Percentiles rank a stretch among this genome's conserved stretches.
Conservation (phyloP, 1,140 invertebrate genomes). For the Calliphora vicina region DNA sequence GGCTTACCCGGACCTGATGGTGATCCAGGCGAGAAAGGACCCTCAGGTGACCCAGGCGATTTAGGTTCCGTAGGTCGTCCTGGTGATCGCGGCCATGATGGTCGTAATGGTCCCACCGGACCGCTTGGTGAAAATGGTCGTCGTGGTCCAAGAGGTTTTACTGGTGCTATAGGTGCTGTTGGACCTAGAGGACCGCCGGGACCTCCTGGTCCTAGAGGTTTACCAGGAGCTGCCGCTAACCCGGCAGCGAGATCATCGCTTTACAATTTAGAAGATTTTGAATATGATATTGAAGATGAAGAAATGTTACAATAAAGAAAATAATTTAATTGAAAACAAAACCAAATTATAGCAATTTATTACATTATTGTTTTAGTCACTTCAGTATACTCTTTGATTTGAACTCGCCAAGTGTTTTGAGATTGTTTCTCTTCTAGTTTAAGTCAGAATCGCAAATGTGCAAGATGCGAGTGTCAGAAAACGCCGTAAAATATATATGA, state of each 20-base stretch:
- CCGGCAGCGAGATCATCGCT: neutral
- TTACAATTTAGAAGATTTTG: constrained; percentile 26
- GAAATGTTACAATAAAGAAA: constrained; percentile 11
- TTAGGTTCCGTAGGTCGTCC: constrained; percentile 12
- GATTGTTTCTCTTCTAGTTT: no score
- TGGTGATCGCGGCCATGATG: constrained; percentile 11
- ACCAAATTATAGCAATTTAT: no score
- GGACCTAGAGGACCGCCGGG: constrained; percentile 34
- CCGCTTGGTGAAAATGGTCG: constrained; percentile 17
- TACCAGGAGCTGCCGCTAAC: neutral
- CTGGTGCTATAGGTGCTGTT: constrained; percentile 19
- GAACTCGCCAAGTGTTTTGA: no score
- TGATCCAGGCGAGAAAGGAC: constrained; percentile 33
- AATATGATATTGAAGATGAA: constrained; percentile 18
- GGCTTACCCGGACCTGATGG: constrained; percentile 19
- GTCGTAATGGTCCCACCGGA: constrained; percentile 24
- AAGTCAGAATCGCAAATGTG: no score
- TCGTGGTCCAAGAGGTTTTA: constrained; percentile 31
- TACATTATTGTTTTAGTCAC: no score
- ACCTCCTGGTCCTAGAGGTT: constrained; percentile 3
- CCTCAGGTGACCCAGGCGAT: constrained; percentile 32
- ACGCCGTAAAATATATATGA: no score
- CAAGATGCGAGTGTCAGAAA: no score
- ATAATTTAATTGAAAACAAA: no score
- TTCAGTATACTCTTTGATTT: no score